phyloP scores from a whole-genome alignment of 2,888 invertebrate species.

The Drosophila eohydei region DNA sequence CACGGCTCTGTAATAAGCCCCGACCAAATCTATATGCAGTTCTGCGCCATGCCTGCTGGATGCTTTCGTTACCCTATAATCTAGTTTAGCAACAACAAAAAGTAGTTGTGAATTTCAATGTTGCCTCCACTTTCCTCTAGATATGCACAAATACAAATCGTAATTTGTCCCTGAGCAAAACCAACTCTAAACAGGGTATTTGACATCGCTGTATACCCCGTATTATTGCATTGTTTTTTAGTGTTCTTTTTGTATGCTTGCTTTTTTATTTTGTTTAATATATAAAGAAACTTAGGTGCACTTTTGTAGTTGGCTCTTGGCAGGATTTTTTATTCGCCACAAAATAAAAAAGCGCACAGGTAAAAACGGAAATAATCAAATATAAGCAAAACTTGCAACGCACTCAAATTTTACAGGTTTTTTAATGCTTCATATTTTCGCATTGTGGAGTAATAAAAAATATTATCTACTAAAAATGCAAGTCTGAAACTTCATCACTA shows the following conservation, averaged over 20 bases:
- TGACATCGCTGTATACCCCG: not conserved
- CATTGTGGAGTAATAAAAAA: slow-evolving; percentile 37
- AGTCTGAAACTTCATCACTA: slow-evolving; percentile 13
- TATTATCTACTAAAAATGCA: slow-evolving; percentile 44
- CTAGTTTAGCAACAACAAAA: too few species aligned
- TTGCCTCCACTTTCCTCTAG: not conserved
- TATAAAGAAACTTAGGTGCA: slow-evolving; percentile 73
- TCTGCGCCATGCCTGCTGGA: not conserved
- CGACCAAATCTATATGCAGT: slow-evolving; percentile 36
- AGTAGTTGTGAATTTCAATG: not conserved
- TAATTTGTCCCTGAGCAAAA: too few species aligned
- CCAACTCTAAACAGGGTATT: slow-evolving; percentile 15
- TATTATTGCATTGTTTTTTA: not conserved
- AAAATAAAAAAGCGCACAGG: slow-evolving; percentile 11
- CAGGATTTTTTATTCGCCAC: slow-evolving; percentile 55
- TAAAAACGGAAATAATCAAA: slow-evolving; percentile 22
- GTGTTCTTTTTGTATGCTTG: slow-evolving; percentile 14
- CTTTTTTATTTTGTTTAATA: slow-evolving; percentile 36
- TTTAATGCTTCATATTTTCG: slow-evolving; percentile 50
- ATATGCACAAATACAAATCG: not conserved
- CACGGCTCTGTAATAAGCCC: slow-evolving; percentile 44
- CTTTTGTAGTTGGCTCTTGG: slow-evolving; percentile 68
- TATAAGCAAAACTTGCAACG: slow-evolving; percentile 19
- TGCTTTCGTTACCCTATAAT: slow-evolving; percentile 14
- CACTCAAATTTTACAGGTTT: slow-evolving; percentile 69